Percentiles rank a stretch among this genome's conserved stretches.
phyloP scores from a whole-genome alignment of 2,797 vertebrate genomes.

The Rhinichthys osculus region DNA sequence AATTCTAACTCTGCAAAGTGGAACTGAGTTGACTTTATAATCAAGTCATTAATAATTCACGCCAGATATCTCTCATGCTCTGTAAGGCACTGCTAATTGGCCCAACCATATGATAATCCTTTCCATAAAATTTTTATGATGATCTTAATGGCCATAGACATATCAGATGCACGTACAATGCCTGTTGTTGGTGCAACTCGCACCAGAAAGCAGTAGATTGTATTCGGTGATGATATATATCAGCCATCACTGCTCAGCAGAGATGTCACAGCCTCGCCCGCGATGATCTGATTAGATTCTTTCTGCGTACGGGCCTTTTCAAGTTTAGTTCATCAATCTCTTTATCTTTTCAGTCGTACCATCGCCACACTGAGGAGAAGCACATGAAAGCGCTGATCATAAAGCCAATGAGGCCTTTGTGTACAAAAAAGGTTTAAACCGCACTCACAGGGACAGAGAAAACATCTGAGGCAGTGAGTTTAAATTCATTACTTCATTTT shows the following conservation, averaged over 20 bases:
- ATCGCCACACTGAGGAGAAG: constrained; percentile 92
- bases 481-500: constrained; percentile 50
- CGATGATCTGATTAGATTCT: constrained; percentile 75
- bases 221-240: constrained; percentile 29
- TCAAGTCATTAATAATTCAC: constrained; percentile 44
- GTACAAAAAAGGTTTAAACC: constrained; percentile 80
- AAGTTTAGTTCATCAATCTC: constrained; percentile 96
- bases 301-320: constrained; percentile 89
- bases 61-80: constrained; percentile 17
- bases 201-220: neutral
- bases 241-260: constrained; percentile 1
- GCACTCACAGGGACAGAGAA: constrained; percentile 52
- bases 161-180: constrained; percentile 2
- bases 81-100: constrained; percentile 40
- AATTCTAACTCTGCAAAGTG: constrained; percentile 6
- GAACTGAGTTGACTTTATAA: neutral
- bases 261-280: constrained; percentile 65
- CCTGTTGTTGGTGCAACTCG: neutral
- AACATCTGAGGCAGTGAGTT: constrained; percentile 24
- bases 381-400: constrained; percentile 92
- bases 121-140: neutral
- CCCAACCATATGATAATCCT: constrained; percentile 39
- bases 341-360: constrained; percentile 91
- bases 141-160: constrained; percentile 8
- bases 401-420: constrained; percentile 79